Conservation (phyloP, 2,888 invertebrate species). For the Ectobius pallidus region DNA sequence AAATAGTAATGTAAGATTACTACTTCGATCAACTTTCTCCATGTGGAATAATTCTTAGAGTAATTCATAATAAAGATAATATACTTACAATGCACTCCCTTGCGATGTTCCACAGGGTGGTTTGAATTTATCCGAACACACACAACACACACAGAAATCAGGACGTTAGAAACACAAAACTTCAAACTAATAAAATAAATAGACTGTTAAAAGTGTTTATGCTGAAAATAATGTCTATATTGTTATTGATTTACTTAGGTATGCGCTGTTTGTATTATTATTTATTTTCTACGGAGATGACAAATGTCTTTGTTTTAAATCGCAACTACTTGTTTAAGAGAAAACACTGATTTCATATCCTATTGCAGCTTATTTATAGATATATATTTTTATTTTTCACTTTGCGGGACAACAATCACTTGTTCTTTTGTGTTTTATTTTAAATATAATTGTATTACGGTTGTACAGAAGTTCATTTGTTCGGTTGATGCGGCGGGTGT, state of each 20-base stretch:
- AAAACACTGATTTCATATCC: neutral
- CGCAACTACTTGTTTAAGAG: neutral
- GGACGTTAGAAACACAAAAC: slow-evolving; percentile 2
- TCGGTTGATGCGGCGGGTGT: slow-evolving; percentile 2
- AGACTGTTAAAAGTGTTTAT: neutral
- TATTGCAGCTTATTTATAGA: slow-evolving; percentile 5
- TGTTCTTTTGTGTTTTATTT: neutral
- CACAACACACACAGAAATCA: slow-evolving; percentile 11
- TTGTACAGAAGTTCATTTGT: slow-evolving; percentile 9
- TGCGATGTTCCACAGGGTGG: slow-evolving; percentile 44
- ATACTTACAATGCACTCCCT: slow-evolving; percentile 43
- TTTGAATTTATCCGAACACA: slow-evolving; percentile 6
- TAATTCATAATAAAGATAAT: neutral
- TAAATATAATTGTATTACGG: neutral
- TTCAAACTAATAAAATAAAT: neutral
- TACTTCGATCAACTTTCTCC: too few species aligned
- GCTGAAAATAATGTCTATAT: too few species aligned
- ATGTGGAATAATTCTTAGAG: too few species aligned
- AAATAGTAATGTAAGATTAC: too few species aligned
- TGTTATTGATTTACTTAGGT: neutral
- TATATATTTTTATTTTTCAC: too few species aligned
- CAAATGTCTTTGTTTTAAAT: slow-evolving; percentile 1
- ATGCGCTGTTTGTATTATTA: neutral
- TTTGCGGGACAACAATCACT: slow-evolving; percentile 4
- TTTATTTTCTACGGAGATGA: neutral